Conservation (phyloP, 2,113 vertebrate genomes). For the Myotis lucifugus region DNA sequence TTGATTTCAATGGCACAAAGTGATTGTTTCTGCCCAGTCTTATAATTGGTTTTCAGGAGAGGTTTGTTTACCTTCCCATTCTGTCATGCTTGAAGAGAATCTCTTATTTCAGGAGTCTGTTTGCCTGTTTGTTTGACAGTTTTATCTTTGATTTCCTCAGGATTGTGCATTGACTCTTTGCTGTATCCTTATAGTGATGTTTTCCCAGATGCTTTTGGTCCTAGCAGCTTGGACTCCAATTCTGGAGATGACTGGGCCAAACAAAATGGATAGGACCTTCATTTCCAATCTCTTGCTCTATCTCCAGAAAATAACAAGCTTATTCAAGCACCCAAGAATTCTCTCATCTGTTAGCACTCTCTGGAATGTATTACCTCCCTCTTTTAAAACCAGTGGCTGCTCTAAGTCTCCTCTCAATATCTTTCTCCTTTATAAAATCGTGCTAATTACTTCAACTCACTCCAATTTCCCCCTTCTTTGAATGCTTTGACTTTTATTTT, state of each 20-base stretch:
- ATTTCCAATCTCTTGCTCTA: neutral
- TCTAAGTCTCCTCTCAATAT: neutral
- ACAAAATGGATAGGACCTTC: neutral
- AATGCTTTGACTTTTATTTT: conserved; percentile 9
- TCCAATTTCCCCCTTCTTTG: neutral
- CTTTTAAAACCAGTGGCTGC: conserved; percentile 2
- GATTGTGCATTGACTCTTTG: neutral
- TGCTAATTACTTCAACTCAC: conserved; percentile 1
- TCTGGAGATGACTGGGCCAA: neutral
- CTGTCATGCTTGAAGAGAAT: neutral
- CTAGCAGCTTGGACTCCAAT: neutral
- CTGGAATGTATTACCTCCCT: neutral
- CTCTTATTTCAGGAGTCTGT: neutral
- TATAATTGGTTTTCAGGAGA: neutral
- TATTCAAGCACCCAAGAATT: neutral
- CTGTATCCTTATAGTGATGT: neutral
- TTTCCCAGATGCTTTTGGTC: neutral
- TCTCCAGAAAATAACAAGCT: conserved; percentile 13
- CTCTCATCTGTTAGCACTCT: neutral
- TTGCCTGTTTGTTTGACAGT: neutral
- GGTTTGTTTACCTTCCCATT: neutral
- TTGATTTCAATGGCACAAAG: neutral
- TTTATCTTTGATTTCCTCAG: conserved; percentile 8
- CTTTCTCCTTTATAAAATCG: neutral
- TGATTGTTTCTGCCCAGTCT: neutral